phyloP scores from a whole-genome alignment of 2,113 vertebrate species.

The Callipepla squamata region DNA sequence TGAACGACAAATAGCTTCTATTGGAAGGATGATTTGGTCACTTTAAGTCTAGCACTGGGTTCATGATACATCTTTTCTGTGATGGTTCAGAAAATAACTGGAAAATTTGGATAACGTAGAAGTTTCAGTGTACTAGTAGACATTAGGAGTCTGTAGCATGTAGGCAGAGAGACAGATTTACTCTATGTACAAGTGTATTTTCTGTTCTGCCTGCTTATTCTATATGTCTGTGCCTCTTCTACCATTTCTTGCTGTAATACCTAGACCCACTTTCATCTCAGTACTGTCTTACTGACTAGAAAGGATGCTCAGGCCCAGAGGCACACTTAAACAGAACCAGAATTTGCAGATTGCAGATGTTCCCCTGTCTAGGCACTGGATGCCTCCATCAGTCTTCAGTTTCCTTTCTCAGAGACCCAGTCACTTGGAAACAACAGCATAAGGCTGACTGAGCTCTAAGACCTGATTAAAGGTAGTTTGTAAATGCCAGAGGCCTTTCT shows the following conservation, averaged over 20 bases:
- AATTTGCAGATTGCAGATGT: background rate
- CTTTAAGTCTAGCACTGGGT: background rate
- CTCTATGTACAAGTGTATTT: background rate
- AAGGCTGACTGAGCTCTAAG: background rate
- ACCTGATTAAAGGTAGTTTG: background rate
- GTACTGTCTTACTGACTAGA: background rate
- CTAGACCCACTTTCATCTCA: background rate
- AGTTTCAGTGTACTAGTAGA: background rate
- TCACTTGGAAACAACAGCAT: accelerated
- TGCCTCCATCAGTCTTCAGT: background rate
- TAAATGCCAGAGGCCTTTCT: background rate
- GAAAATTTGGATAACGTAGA: background rate
- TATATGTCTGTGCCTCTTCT: background rate
- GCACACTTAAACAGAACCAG: background rate
- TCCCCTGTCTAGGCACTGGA: background rate
- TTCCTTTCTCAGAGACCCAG: background rate
- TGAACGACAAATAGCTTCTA: background rate
- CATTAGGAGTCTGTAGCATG: background rate
- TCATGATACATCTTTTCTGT: background rate
- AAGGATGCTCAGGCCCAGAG: background rate
- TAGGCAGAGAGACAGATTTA: too few species aligned
- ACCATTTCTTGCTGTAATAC: background rate
- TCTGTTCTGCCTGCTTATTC: background rate
- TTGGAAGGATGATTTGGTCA: background rate
- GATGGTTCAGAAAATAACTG: background rate